These are phyloP conservation scores for Crossocerus cetratus DNA, from an alignment of 2,888 invertebrate species.

Conservation along the genomic window DNA sequence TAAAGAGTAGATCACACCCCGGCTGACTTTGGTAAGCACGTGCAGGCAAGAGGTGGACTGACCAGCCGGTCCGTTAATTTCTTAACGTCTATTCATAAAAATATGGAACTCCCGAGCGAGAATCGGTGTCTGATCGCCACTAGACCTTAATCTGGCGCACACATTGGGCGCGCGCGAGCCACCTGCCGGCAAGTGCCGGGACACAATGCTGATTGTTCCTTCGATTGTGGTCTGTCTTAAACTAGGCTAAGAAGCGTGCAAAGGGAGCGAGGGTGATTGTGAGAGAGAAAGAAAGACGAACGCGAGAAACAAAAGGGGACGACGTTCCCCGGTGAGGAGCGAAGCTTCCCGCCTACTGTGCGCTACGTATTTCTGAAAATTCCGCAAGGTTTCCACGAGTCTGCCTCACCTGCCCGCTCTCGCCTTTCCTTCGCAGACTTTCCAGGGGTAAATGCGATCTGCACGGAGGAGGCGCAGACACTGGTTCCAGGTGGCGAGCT, in stretches of 20 bases:
- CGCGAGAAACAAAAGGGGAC: slow-evolving; percentile 39
- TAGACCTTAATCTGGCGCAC: slow-evolving; percentile 69
- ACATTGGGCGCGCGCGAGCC: slow-evolving; percentile 6
- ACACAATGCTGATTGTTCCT: slow-evolving; percentile 65
- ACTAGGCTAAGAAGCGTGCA: slow-evolving; percentile 63
- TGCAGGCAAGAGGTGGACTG: too few species aligned
- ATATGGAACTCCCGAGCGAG: slow-evolving; percentile 43
- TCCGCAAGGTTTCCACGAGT: too few species aligned
- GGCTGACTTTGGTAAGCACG: too few species aligned
- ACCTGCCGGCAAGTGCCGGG: slow-evolving; percentile 47
- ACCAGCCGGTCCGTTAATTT: slow-evolving; percentile 25
- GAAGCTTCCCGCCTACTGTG: too few species aligned
- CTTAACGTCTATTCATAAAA: slow-evolving; percentile 35
- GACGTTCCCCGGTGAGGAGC: slow-evolving; percentile 3
- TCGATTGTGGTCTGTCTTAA: slow-evolving; percentile 53
- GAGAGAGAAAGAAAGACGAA: slow-evolving; percentile 12
- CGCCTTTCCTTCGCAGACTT: slow-evolving; percentile 63
- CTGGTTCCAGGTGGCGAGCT: slow-evolving; percentile 48
- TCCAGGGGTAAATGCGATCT: slow-evolving; percentile 69
- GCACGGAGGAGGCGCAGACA: slow-evolving; percentile 66
- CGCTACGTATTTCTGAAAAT: background rate
- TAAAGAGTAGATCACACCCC: too few species aligned
- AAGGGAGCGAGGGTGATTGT: slow-evolving; percentile 29
- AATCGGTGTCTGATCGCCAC: slow-evolving; percentile 67
- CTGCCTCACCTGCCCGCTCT: too few species aligned